Evolutionary conservation across 2,113 vertebrate species (phyloP), one percentile per base, ranked within the genome.

Genomic region (Pedionomus torquatus): DNA sequence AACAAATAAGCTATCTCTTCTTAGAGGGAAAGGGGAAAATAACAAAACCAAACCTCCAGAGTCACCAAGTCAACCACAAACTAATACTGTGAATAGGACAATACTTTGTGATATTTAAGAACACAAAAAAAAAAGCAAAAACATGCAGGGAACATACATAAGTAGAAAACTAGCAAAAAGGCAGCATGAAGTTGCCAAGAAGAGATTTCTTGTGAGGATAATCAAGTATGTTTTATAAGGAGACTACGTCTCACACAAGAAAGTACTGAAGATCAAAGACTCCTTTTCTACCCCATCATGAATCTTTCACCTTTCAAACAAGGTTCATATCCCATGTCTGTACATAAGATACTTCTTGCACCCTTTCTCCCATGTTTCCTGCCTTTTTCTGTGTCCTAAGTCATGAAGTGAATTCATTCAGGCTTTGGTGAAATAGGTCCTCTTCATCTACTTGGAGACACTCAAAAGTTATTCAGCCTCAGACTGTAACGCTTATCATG

Each of bases 271-370:
- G 35, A 93, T 41, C 33, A 89, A 72, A 91, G 17, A 17, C 25
- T 72, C 35, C 41, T 61, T 55, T 69, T n/a, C 24, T 23, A 43
- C 5, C 13, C 15, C 26, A 63, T 43, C 17, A 26, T 6, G 33
- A 86, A 61, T 20, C 51, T 39, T 43, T 44, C 20, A 49, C 23
- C 15, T 44, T 46, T 46, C 57, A 72, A 64, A 35, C 37, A 51
- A 51, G 25, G 39, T 44, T 72, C 19, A 71, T 69, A 76, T 83
- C 24, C 46, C 26, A 24, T 4, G 20, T 48, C 44, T 30, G 9
- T 4, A 20, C 3, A 30, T 6, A 35, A 37, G 13, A 43, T 19
- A 39, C 1, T 3, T 0, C 0, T 5, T 49, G 16, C 44, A 43
- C 17, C 20, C 37, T 28, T 72, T 43, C 58, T 91, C 69, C 58